Percentiles rank a stretch among this genome's conserved stretches.
phyloP scores from a whole-genome alignment of 2,113 vertebrate genomes.

The Phaethornis superciliosus region DNA sequence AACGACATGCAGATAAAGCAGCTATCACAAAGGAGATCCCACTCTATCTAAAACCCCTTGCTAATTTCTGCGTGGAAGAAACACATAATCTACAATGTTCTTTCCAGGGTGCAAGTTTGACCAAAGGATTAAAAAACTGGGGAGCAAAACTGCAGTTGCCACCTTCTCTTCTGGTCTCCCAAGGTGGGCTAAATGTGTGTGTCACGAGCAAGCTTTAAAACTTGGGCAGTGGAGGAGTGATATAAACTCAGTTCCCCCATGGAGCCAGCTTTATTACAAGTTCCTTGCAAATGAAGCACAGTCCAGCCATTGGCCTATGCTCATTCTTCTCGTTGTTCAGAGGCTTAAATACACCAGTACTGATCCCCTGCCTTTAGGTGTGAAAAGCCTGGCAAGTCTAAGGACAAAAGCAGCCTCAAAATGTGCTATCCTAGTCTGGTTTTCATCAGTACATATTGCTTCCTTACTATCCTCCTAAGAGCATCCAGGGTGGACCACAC shows the following conservation, averaged over 20 bases:
- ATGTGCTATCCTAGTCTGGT: neutral
- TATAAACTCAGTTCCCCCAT: neutral
- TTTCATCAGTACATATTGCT: neutral
- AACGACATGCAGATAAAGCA: neutral
- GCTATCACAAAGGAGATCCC: fast-evolving
- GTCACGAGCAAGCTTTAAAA: neutral
- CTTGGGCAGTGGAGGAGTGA: neutral
- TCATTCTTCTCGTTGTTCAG: constrained; percentile 31
- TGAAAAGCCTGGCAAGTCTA: neutral
- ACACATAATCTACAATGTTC: fast-evolving
- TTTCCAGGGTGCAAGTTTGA: neutral
- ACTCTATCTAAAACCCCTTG: neutral
- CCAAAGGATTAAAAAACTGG: neutral
- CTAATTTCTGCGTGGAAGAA: neutral
- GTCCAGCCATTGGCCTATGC: neutral
- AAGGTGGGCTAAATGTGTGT: fast-evolving
- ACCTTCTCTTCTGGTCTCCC: neutral
- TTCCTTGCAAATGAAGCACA: neutral
- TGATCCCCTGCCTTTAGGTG: neutral
- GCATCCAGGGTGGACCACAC: neutral
- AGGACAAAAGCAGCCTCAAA: neutral
- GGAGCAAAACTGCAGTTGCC: neutral
- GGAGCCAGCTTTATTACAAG: neutral
- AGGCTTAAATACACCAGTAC: neutral
- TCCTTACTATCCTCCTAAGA: neutral